A percentile compares a stretch with the other conserved stretches of the same genome.
These are phyloP conservation scores for Onychostruthus taczanowskii DNA, from an alignment of 2,113 vertebrate species.

Conservation along the genomic window DNA sequence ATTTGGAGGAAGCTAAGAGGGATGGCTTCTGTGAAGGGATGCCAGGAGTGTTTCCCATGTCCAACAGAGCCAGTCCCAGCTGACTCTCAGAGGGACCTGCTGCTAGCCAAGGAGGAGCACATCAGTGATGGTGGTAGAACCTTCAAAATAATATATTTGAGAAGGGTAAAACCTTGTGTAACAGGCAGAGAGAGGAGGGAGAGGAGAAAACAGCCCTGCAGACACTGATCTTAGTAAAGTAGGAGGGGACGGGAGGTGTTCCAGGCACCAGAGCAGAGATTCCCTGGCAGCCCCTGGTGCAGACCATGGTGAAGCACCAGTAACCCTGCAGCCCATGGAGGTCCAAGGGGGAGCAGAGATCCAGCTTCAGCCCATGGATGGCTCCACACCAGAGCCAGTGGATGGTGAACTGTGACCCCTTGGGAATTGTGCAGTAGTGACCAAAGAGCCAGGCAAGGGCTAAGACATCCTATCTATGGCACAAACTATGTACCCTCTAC, in stretches of 20 bases:
- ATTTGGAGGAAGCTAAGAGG: background rate
- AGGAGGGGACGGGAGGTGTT: background rate
- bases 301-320: background rate
- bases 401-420: accelerated
- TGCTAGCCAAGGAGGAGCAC: accelerated
- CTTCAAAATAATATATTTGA: background rate
- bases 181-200: background rate
- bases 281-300: accelerated
- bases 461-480: background rate
- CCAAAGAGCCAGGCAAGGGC: background rate
- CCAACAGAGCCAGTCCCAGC: accelerated
- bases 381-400: too few relatives aligned
- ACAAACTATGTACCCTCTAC: too few relatives aligned
- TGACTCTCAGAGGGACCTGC: accelerated
- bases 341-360: background rate
- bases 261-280: accelerated
- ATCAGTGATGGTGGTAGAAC: accelerated
- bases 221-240: background rate
- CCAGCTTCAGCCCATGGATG: background rate
- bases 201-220: background rate
- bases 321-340: background rate
- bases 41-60: background rate
- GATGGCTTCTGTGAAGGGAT: background rate
- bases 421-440: background rate
- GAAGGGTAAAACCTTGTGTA: background rate